phyloP scores from a whole-genome alignment of 2,113 vertebrate genomes.

The Aphelocoma coerulescens region DNA sequence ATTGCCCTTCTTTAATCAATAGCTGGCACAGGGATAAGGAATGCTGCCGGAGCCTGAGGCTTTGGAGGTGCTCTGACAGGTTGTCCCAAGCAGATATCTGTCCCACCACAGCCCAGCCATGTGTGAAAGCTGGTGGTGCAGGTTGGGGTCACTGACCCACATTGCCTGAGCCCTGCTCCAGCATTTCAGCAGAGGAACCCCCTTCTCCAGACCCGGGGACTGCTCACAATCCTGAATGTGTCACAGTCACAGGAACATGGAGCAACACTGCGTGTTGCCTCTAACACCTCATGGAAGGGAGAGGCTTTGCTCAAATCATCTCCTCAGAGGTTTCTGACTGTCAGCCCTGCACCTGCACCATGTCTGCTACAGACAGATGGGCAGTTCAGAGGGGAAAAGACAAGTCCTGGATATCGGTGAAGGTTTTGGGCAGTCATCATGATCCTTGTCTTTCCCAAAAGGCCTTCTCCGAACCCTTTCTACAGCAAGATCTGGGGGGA shows the following conservation, averaged over 20 bases:
- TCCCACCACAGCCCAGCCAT: fast-evolving
- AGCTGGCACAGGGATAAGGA: not conserved
- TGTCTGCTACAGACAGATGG: fast-evolving
- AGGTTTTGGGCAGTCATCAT: fast-evolving
- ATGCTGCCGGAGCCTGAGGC: fast-evolving
- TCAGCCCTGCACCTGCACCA: not conserved
- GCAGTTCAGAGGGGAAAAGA: not conserved
- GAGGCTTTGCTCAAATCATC: not conserved
- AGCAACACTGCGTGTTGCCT: fast-evolving
- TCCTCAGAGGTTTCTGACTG: not conserved
- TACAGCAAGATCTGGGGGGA: not conserved
- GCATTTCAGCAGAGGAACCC: not conserved
- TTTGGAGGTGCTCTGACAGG: fast-evolving
- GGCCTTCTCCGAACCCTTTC: fast-evolving
- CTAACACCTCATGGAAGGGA: not conserved
- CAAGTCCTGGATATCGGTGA: fast-evolving
- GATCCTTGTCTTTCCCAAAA: not conserved
- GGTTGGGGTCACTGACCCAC: fast-evolving
- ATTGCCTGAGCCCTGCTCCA: fast-evolving
- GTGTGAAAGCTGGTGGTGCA: not conserved
- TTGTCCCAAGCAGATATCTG: fast-evolving
- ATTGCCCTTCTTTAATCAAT: fast-evolving
- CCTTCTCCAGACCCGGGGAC: fast-evolving
- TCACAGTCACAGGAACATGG: fast-evolving
- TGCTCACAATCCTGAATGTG: not conserved